Percentiles rank a stretch among this genome's conserved stretches.
phyloP scores from a whole-genome alignment of 2,888 invertebrate genomes.

The Eilema depressum region DNA sequence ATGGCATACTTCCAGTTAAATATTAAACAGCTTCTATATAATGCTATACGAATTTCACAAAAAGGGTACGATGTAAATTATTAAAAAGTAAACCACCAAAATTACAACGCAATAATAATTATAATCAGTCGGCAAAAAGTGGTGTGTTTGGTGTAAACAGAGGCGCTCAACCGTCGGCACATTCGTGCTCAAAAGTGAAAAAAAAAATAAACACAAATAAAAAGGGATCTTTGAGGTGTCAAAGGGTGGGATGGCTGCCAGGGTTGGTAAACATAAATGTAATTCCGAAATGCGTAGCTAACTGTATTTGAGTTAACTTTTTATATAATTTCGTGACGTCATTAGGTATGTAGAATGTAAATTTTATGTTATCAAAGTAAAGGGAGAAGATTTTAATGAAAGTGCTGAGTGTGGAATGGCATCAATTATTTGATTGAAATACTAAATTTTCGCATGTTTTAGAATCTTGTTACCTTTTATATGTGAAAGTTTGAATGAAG shows the following conservation, averaged over 20 bases:
- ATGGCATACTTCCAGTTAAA: background rate
- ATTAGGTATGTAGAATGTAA: constrained; percentile 6
- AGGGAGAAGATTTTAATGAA: background rate
- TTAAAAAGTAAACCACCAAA: background rate
- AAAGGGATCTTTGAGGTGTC: constrained; percentile 23
- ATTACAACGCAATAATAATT: constrained; percentile 2
- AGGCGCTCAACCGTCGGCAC: constrained; percentile 6
- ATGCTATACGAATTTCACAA: background rate
- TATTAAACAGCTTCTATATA: background rate
- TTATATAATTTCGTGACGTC: constrained; percentile 4
- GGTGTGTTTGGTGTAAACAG: constrained; percentile 5
- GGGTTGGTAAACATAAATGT: constrained; percentile 27
- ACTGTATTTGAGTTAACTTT: constrained; percentile 5
- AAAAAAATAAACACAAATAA: constrained; percentile 26
- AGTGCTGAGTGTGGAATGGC: background rate
- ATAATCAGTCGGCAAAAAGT: constrained; percentile 6
- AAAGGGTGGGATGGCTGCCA: constrained; percentile 12
- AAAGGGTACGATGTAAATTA: background rate
- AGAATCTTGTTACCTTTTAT: background rate
- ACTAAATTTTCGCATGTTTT: background rate
- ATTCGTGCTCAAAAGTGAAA: constrained; percentile 12
- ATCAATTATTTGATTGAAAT: background rate
- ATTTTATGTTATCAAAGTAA: background rate
- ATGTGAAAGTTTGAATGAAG: no score
- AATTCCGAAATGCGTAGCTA: constrained; percentile 25